phyloP scores from a whole-genome alignment of 2,113 vertebrate genomes.

The Eulacestoma nigropectus region DNA sequence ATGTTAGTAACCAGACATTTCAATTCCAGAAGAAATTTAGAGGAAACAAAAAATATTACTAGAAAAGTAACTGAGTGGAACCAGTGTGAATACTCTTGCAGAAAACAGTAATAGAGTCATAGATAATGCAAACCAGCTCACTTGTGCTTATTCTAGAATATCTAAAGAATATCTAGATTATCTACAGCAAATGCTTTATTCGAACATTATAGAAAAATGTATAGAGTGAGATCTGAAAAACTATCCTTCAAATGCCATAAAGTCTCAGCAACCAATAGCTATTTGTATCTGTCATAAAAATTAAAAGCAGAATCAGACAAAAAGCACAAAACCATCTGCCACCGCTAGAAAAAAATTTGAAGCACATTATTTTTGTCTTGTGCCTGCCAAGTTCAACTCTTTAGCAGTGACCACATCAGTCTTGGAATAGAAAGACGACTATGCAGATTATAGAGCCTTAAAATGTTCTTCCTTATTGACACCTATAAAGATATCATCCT shows the following conservation, averaged over 20 bases:
- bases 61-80: background rate
- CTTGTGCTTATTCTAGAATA: background rate
- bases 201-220: background rate
- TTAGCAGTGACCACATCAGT: background rate
- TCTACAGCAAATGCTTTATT: background rate
- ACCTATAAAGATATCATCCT: background rate
- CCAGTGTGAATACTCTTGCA: background rate
- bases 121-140: slow-evolving; percentile 3
- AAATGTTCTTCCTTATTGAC: background rate
- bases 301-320: slow-evolving; percentile 31
- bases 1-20: background rate
- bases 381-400: background rate
- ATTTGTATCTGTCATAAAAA: slow-evolving; percentile 44
- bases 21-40: background rate
- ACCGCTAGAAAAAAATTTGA: background rate
- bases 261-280: background rate
- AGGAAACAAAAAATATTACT: background rate
- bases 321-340: slow-evolving; percentile 28
- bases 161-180: background rate
- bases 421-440: background rate
- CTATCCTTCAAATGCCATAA: slow-evolving; percentile 10
- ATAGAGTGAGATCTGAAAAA: background rate
- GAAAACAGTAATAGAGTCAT: background rate
- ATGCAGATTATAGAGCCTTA: background rate
- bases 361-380: slow-evolving; percentile 4